Percentiles rank a stretch among this genome's conserved stretches.
phyloP scores from a whole-genome alignment of 2,797 vertebrate species.

The Allobates femoralis region DNA sequence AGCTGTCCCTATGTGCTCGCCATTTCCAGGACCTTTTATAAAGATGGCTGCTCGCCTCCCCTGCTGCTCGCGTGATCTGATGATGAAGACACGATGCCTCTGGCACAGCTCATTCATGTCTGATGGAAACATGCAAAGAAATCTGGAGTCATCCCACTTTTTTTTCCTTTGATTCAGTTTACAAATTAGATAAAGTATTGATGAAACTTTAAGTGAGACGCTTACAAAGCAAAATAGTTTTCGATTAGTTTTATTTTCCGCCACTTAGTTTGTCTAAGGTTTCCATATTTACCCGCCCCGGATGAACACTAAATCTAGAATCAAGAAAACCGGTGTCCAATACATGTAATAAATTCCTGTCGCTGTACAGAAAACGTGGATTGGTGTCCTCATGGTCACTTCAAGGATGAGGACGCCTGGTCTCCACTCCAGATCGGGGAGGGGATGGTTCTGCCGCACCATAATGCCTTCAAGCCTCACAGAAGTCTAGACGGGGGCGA shows the following conservation, averaged over 20 bases:
- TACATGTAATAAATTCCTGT: no score
- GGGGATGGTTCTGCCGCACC: background rate
- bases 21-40: background rate
- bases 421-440: background rate
- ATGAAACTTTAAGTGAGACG: background rate
- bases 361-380: background rate
- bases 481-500: no score
- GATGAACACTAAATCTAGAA: background rate
- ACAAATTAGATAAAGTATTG: background rate
- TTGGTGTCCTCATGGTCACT: background rate
- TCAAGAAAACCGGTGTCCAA: background rate
- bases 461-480: background rate
- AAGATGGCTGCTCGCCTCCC: background rate
- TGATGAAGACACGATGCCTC: background rate
- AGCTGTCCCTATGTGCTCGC: conserved; percentile 69
- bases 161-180: background rate
- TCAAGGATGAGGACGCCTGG: background rate
- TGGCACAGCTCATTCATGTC: background rate
- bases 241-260: background rate
- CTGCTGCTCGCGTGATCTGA: background rate
- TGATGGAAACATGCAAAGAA: background rate
- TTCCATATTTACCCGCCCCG: background rate
- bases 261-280: no score
- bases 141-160: background rate
- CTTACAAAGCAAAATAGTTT: background rate